Percentiles rank a stretch among this genome's conserved stretches.
phyloP scores from a whole-genome alignment of 37 sponge, comb jelly and placozoan genomes.

The Ephydatia muelleri region DNA sequence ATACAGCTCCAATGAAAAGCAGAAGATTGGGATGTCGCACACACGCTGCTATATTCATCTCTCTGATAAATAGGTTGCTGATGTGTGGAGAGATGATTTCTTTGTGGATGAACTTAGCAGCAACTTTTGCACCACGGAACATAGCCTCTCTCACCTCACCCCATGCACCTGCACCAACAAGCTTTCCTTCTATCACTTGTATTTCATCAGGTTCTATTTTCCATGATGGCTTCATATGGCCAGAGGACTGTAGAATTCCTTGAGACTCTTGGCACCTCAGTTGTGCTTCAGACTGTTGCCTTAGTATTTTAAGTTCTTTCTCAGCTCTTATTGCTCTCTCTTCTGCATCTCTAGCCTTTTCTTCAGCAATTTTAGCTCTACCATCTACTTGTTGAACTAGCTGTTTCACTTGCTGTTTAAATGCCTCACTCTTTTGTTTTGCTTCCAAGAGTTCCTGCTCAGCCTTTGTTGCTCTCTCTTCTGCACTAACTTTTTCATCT shows the following conservation, averaged over 20 bases:
- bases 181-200: conserved; percentile 18
- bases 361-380: neutral
- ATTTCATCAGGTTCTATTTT: conserved; percentile 50
- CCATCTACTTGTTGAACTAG: neutral
- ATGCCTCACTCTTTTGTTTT: neutral
- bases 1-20: conserved; percentile 60
- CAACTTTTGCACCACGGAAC: conserved; percentile 56
- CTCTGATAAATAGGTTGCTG: conserved; percentile 36
- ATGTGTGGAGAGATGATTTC: conserved; percentile 61
- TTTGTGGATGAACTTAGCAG: conserved; percentile 62
- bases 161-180: conserved; percentile 66
- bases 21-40: conserved; percentile 68
- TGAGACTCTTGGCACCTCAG: too few relatives aligned
- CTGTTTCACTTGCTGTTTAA: neutral
- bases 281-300: neutral
- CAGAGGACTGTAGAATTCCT: too few relatives aligned
- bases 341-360: too few relatives aligned
- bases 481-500: too few relatives aligned
- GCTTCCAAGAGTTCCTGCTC: neutral
- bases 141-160: conserved; percentile 53
- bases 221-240: conserved; percentile 36
- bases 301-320: neutral
- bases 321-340: neutral
- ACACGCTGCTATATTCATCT: conserved; percentile 71
- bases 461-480: neutral